Base-by-base conservation (phyloP, 2,888 invertebrate genomes). In the Anagyrus pseudococci region DNA sequence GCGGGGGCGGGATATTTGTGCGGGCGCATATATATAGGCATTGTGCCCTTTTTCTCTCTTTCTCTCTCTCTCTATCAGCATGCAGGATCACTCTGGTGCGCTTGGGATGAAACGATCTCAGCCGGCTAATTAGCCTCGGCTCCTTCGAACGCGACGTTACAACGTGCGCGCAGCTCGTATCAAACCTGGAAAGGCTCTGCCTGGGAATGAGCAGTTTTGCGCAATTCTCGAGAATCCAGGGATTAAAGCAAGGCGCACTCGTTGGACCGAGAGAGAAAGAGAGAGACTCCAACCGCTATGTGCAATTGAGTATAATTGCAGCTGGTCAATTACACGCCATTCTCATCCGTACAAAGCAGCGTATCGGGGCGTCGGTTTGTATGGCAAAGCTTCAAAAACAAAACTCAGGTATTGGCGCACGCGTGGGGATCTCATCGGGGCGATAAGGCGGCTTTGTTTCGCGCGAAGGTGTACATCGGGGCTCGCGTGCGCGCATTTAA, bases 51-150 rank as follows among this genome's bases (percentile, higher is more conserved):
- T n/a, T n/a, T n/a, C n/a, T n/a, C n/a, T n/a, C n/a, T n/a, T n/a
- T n/a, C n/a, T n/a, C n/a, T n/a, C 33, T 37, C 29, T 29, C 33
- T n/a, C 55, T 55, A 61, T 61, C 47, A 41, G 47, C 33, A 62
- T 62, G 57, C 52, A 47, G 57, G 37, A 41, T 47, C 47, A 37
- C 37, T 49, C 19, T n/a, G n/a, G n/a, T n/a, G n/a, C n/a, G 25
- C 15, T 22, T 20, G 3, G 26, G 43, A 55, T 57, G 40, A 62
- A 53, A 56, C 55, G 19, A 41, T 44, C 52, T 40, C 19, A 33
- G 15, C 44, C 47, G n/a, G 57, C 41, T 57, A 56, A 57, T 62
- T 62, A 62, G 50, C 19, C 10, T 29, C 37, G n/a, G 26, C 6
- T 6, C 48, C 49, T 17, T 41, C 22, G 15, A 48, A 41, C 10